Conservation (phyloP, 2,888 invertebrate genomes). For the Drosophila cyrtoloma region DNA sequence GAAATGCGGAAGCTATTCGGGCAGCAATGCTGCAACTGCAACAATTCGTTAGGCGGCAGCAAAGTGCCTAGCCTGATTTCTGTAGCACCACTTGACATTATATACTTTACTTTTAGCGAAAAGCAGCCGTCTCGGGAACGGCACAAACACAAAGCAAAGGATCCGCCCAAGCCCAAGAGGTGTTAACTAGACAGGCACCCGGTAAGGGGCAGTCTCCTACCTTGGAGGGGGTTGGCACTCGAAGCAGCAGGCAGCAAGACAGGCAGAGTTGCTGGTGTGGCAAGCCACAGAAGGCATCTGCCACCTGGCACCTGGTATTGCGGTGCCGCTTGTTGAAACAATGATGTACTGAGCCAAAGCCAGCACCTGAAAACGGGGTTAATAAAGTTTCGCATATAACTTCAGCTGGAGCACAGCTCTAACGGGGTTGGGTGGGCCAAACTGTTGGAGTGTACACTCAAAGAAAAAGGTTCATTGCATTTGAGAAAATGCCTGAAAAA, state of each 20-base stretch:
- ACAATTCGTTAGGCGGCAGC: slow-evolving; percentile 49
- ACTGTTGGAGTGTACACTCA: background rate
- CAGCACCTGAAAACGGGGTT: slow-evolving; percentile 68
- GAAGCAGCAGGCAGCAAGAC: slow-evolving; percentile 16
- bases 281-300: slow-evolving; percentile 30
- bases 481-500: background rate
- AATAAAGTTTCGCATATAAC: slow-evolving; percentile 67
- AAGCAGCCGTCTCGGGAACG: slow-evolving; percentile 46
- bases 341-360: slow-evolving; percentile 23
- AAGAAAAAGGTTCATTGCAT: background rate
- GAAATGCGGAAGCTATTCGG: slow-evolving; percentile 42
- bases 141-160: slow-evolving; percentile 13
- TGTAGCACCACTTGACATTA: slow-evolving; percentile 64
- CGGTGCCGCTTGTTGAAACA: slow-evolving; percentile 29
- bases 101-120: slow-evolving; percentile 67
- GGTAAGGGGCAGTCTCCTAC: background rate
- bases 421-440: background rate
- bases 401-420: slow-evolving; percentile 15
- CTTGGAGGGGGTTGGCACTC: slow-evolving; percentile 24
- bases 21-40: slow-evolving; percentile 33
- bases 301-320: slow-evolving; percentile 7
- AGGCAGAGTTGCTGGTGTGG: background rate
- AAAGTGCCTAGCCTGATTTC: slow-evolving; percentile 67
- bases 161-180: slow-evolving; percentile 12
- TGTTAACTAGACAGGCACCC: slow-evolving; percentile 1